These are phyloP conservation scores for Galago senegalensis DNA, from an alignment of 2,797 vertebrate species.

Conservation along the genomic window DNA sequence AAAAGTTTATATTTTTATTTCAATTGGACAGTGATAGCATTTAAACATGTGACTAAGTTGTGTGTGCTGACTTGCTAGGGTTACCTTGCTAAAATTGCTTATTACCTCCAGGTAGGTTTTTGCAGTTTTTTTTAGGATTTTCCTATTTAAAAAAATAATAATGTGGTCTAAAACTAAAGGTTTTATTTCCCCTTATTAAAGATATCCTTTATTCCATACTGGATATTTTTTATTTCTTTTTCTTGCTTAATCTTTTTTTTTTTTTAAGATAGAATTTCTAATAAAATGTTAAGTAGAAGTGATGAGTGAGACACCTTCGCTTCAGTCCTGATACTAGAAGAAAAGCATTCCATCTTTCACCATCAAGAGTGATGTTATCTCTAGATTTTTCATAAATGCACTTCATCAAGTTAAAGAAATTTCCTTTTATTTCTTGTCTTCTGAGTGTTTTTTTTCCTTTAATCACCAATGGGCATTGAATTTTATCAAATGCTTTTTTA, in stretches of 20 bases:
- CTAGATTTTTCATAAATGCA: not conserved
- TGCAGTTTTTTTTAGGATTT: not conserved
- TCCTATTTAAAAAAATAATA: slow-evolving; percentile 13
- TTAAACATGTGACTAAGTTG: not conserved
- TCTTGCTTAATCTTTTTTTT: not conserved
- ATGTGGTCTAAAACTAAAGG: not conserved
- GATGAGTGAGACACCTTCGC: not conserved
- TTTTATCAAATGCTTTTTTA: not conserved
- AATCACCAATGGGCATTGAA: not conserved
- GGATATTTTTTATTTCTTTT: not conserved
- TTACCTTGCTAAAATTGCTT: not conserved
- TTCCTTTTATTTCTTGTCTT: not conserved
- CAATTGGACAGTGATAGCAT: not conserved
- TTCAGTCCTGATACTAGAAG: not conserved
- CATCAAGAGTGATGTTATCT: not conserved
- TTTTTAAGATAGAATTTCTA: not conserved
- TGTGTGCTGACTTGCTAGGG: not conserved
- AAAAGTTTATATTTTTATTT: slow-evolving; percentile 4
- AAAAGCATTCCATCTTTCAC: not conserved
- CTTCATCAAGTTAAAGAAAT: not conserved
- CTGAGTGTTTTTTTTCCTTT: not conserved
- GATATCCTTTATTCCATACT: not conserved
- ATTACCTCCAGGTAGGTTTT: not conserved
- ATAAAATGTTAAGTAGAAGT: not conserved
- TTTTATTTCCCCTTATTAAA: not conserved